phyloP scores from a whole-genome alignment of 2,113 vertebrate genomes.

The Chrysemys picta region DNA sequence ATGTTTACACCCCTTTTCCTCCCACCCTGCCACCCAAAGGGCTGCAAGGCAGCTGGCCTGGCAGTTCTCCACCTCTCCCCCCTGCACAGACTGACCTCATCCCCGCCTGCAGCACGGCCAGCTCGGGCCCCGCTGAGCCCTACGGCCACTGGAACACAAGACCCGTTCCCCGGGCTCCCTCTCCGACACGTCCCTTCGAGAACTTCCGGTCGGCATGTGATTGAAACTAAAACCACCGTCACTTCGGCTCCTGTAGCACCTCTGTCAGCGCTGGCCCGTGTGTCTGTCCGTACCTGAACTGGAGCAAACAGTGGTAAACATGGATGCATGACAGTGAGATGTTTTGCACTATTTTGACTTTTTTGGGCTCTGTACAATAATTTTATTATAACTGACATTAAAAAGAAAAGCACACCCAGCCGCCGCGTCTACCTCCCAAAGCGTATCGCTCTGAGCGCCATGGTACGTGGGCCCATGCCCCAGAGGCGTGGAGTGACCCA shows the following conservation, averaged over 20 bases:
- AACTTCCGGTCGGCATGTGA: slow-evolving; percentile 78
- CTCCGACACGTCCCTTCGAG: neutral
- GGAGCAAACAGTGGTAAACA: slow-evolving; percentile 57
- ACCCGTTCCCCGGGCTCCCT: neutral
- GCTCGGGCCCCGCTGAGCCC: neutral
- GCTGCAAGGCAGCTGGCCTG: neutral
- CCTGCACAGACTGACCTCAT: neutral
- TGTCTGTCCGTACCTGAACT: slow-evolving; percentile 69
- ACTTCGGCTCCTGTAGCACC: slow-evolving; percentile 52
- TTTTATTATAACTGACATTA: slow-evolving; percentile 87
- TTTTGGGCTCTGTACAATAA: slow-evolving; percentile 87
- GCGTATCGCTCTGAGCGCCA: neutral
- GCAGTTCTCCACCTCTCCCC: neutral
- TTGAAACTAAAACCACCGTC: slow-evolving; percentile 21
- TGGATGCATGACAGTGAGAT: slow-evolving; percentile 84
- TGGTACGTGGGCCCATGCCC: no score
- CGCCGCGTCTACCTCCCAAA: neutral
- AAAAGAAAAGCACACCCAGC: slow-evolving; percentile 72
- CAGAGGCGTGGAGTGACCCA: no score
- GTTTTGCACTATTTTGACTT: slow-evolving; percentile 86
- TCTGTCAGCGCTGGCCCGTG: slow-evolving; percentile 51
- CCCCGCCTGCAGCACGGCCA: neutral
- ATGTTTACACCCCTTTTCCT: slow-evolving; percentile 61
- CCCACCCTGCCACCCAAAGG: neutral
- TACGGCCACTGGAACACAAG: no score